Conservation (phyloP, 2,797 vertebrate species). For the Aplochiton taeniatus region DNA sequence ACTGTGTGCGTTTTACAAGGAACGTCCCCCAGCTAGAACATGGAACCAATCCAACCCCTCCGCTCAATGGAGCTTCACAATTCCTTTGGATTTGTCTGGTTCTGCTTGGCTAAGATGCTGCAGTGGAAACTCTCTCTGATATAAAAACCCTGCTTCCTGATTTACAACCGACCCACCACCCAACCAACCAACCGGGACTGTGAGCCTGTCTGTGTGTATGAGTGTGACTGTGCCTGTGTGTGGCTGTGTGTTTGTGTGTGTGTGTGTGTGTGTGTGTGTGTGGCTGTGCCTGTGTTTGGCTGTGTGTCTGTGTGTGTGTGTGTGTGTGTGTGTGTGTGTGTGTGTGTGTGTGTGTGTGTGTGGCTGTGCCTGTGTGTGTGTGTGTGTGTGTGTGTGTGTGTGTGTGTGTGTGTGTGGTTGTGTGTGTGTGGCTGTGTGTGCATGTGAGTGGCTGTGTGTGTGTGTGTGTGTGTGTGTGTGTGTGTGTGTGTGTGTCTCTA, state of each 20-base stretch:
- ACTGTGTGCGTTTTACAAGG: background rate
- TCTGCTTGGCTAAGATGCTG: background rate
- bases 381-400: slow-evolving; percentile 8
- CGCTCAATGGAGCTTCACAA: background rate
- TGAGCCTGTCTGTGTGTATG: no score
- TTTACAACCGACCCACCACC: slow-evolving; percentile 20
- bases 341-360: no score
- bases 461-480: background rate
- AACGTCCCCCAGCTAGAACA: background rate
- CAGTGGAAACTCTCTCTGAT: slow-evolving; percentile 21
- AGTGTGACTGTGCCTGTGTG: no score
- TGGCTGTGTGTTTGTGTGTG: no score
- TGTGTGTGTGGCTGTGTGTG: background rate
- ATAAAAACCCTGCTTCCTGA: slow-evolving; percentile 19
- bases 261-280: no score
- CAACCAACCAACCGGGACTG: no score
- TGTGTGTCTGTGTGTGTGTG: no score
- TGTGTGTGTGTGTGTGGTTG: background rate
- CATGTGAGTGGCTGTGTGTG: slow-evolving; percentile 4
- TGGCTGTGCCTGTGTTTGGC: no score
- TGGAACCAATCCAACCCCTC: background rate
- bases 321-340: no score
- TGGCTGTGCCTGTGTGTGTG: slow-evolving; percentile 8
- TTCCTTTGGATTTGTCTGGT: slow-evolving; percentile 10
- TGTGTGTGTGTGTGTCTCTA: background rate